These are phyloP conservation scores for Cenopis cana DNA, from an alignment of 2,888 invertebrate species.

Conservation along the genomic window DNA sequence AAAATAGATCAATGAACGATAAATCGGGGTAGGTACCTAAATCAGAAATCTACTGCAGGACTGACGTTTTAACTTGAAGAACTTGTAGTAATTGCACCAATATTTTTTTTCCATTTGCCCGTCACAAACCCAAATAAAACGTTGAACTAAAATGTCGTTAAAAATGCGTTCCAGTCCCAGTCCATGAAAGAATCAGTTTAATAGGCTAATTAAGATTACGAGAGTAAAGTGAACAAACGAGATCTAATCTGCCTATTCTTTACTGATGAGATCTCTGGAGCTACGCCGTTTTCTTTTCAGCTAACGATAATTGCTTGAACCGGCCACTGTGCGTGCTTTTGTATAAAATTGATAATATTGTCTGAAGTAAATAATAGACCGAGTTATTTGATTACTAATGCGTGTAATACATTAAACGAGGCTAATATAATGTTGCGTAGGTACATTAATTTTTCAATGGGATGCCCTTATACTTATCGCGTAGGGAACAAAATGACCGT, in stretches of 20 bases:
- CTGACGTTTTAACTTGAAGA: neutral
- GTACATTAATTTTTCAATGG: too few species aligned
- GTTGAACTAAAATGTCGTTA: conserved; percentile 16
- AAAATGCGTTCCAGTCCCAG: conserved; percentile 33
- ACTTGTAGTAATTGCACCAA: neutral
- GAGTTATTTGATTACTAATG: too few species aligned
- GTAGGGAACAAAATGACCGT: too few species aligned
- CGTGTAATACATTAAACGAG: too few species aligned
- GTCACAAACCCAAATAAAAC: neutral
- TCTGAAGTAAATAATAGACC: neutral
- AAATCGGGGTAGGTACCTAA: too few species aligned
- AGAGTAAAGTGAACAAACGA: conserved; percentile 64
- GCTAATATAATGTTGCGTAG: too few species aligned
- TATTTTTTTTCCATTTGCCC: neutral
- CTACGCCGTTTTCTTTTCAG: conserved; percentile 42
- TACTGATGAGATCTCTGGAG: conserved; percentile 45
- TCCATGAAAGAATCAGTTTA: conserved; percentile 52
- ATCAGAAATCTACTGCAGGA: neutral
- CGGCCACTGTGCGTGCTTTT: conserved; percentile 40
- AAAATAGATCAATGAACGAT: too few species aligned
- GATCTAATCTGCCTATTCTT: conserved; percentile 62
- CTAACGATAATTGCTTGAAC: conserved; percentile 42
- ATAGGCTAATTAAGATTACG: conserved; percentile 67
- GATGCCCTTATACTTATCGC: too few species aligned
- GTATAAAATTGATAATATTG: neutral